phyloP scores from a whole-genome alignment of 1,140 invertebrate genomes.

The Drosophila pseudoobscura region DNA sequence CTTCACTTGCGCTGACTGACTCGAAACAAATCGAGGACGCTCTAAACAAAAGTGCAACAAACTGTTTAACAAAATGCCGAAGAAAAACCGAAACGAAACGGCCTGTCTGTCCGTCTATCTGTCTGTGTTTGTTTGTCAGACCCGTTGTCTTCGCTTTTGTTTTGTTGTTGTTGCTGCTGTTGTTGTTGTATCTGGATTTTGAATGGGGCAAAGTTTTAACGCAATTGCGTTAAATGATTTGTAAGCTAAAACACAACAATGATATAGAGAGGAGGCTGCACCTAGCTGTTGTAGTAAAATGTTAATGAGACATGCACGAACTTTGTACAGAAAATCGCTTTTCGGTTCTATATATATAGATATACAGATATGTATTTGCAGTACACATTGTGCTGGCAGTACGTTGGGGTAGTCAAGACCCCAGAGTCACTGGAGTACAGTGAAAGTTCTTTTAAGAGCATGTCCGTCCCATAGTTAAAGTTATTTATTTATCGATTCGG shows the following conservation, averaged over 20 bases:
- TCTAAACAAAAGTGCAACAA: slow-evolving; percentile 39
- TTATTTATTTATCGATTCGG: too few species aligned
- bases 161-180: slow-evolving; percentile 6
- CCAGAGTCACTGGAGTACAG: background rate
- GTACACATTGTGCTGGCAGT: background rate
- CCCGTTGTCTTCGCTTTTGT: slow-evolving; percentile 5
- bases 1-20: too few species aligned
- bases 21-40: slow-evolving; percentile 22
- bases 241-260: slow-evolving; percentile 27
- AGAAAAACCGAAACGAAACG: slow-evolving; percentile 6
- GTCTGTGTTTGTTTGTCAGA: background rate
- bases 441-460: too few species aligned
- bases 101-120: too few species aligned
- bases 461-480: too few species aligned
- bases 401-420: background rate
- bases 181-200: slow-evolving; percentile 37
- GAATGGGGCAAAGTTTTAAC: slow-evolving; percentile 67
- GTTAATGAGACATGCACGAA: slow-evolving; percentile 48
- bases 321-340: slow-evolving; percentile 46
- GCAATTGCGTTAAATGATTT: slow-evolving; percentile 76
- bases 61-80: slow-evolving; percentile 14
- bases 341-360: slow-evolving; percentile 22
- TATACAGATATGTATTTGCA: background rate
- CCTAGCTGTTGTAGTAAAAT: slow-evolving; percentile 40
- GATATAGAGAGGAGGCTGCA: slow-evolving; percentile 36